These are phyloP conservation scores for Chorisops tibialis DNA, from an alignment of 2,888 invertebrate species.

Conservation along the genomic window DNA sequence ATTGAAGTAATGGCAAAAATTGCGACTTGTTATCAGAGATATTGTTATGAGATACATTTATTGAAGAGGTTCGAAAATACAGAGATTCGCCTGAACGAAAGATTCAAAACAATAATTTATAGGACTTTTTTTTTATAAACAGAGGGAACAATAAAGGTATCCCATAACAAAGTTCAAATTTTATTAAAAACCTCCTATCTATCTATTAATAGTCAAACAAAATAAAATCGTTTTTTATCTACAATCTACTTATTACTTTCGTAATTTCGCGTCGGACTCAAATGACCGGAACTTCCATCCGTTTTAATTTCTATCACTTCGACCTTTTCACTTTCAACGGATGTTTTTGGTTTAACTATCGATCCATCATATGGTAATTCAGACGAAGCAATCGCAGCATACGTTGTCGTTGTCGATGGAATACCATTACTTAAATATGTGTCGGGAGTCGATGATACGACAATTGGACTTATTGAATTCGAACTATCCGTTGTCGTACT, in stretches of 20 bases:
- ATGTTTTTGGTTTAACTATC: constrained; percentile 37
- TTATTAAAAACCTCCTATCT: too few species aligned
- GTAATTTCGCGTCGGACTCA: constrained; percentile 40
- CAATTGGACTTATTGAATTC: background rate
- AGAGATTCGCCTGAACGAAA: too few species aligned
- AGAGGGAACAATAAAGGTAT: too few species aligned
- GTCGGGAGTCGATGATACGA: constrained; percentile 33
- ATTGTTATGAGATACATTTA: too few species aligned
- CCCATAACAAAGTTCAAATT: too few species aligned
- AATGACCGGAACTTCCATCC: constrained; percentile 48
- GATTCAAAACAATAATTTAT: too few species aligned
- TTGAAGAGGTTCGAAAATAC: too few species aligned
- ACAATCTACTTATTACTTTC: background rate
- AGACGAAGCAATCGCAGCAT: constrained; percentile 17
- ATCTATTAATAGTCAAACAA: background rate
- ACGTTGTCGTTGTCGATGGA: constrained; percentile 19
- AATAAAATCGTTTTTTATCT: background rate
- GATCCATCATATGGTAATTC: background rate
- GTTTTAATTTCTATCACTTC: constrained; percentile 53
- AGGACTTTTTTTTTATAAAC: too few species aligned
- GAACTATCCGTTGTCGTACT: background rate
- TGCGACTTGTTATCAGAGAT: too few species aligned
- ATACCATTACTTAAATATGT: constrained; percentile 3
- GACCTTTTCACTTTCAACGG: constrained; percentile 48
- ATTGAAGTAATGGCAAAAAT: constrained; percentile 14